Evolutionary conservation across 2,797 vertebrate genomes (phyloP).

Genomic region (Myotis findleyi): DNA sequence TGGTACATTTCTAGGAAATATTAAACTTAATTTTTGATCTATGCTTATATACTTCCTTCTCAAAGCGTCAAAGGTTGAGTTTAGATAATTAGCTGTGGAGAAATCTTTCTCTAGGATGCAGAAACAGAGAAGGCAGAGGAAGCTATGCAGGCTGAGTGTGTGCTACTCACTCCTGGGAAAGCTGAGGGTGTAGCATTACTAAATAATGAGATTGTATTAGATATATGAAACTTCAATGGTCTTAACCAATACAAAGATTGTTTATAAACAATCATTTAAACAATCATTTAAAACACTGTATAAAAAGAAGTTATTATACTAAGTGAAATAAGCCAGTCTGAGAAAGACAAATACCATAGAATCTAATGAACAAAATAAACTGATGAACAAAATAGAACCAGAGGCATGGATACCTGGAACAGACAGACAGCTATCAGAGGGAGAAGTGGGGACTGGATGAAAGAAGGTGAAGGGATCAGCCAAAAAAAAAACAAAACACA

Average conservation of each 20-base stretch:
- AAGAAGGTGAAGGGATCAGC: no score
- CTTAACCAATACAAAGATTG: background rate
- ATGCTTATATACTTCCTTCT: background rate
- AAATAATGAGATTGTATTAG: background rate
- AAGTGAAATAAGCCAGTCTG: no score
- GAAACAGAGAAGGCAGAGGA: background rate
- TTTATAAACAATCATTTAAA: background rate
- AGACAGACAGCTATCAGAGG: no score
- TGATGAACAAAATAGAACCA: no score
- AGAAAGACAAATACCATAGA: no score
- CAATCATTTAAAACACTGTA: background rate
- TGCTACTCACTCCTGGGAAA: background rate
- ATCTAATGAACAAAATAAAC: no score
- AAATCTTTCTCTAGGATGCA: background rate
- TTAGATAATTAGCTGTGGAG: background rate
- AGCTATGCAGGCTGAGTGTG: background rate
- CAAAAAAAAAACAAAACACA: no score
- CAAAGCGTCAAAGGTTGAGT: background rate
- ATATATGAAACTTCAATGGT: background rate
- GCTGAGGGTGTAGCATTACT: background rate
- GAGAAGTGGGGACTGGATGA: no score
- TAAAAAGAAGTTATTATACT: background rate
- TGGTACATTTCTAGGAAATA: background rate
- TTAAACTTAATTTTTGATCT: constrained; percentile 43
- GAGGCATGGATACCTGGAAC: no score